Evolutionary conservation across 2,888 invertebrate species (phyloP).

Genomic region (Acanthosepion lycidas): DNA sequence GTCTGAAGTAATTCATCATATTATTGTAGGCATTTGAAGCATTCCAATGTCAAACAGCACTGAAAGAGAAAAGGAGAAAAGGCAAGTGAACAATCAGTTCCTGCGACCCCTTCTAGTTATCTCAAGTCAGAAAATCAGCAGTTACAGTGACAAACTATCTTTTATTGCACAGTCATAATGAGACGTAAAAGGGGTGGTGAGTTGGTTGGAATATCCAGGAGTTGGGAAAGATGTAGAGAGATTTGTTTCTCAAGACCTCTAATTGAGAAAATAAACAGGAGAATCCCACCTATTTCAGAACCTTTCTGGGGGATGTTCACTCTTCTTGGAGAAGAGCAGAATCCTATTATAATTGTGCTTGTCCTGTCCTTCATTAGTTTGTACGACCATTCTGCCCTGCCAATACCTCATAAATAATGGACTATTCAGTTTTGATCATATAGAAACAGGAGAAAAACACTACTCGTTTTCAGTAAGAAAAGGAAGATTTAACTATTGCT

Average conservation of each 20-base stretch:
- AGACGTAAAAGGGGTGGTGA: neutral
- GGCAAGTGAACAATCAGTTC: neutral
- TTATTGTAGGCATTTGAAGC: conserved; percentile 18
- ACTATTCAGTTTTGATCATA: too few species aligned
- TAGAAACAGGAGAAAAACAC: too few species aligned
- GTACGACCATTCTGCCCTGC: too few species aligned
- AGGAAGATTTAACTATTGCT: too few species aligned
- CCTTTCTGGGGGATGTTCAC: too few species aligned
- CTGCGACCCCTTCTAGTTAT: neutral
- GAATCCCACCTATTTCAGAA: neutral
- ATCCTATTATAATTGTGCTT: too few species aligned
- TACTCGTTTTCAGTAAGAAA: too few species aligned
- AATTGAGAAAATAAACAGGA: neutral
- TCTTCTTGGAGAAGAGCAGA: too few species aligned
- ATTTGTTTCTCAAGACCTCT: neutral
- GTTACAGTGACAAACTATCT: conserved; percentile 33
- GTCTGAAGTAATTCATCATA: neutral
- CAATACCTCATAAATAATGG: too few species aligned
- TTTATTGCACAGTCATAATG: neutral
- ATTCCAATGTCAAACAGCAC: neutral
- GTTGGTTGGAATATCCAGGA: neutral
- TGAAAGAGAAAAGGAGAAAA: neutral
- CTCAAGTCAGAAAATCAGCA: neutral
- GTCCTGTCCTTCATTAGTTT: too few species aligned
- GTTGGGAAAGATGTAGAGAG: neutral